These are phyloP conservation scores for Trididemnum clinides DNA, from an alignment of 23 tunicate genomes.

Conservation along the genomic window DNA sequence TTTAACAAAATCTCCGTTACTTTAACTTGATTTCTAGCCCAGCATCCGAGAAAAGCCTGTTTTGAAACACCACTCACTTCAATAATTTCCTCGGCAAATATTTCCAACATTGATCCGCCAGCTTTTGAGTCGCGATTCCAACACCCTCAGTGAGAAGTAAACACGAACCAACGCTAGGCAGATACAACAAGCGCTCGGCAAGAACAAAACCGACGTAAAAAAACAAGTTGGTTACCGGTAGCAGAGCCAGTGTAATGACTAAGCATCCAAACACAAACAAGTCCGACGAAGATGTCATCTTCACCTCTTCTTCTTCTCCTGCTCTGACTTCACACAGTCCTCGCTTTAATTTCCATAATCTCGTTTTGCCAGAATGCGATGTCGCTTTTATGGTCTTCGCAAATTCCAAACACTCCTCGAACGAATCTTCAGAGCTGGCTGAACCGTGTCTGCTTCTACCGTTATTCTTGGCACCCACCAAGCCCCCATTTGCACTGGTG, in stretches of 20 bases:
- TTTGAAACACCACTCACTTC: no score
- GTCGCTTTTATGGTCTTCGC: not conserved
- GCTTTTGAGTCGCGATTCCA: not conserved
- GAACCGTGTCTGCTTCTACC: not conserved
- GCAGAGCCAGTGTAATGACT: conserved; percentile 49
- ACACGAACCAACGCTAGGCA: conserved; percentile 80
- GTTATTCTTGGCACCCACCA: not conserved
- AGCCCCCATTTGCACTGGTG: not conserved
- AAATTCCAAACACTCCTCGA: not conserved
- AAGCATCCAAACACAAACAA: conserved; percentile 10
- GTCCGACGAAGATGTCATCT: not conserved
- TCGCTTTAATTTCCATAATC: not conserved
- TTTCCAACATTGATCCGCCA: no score
- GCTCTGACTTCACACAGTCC: not conserved
- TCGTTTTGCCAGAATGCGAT: not conserved
- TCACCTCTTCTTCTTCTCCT: no score
- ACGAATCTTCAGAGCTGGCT: not conserved
- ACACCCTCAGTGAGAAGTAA: conserved; percentile 23
- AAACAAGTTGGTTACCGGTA: conserved; percentile 80
- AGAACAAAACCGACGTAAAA: conserved; percentile 91
- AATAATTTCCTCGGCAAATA: no score
- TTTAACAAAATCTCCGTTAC: no score
- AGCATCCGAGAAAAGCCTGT: no score
- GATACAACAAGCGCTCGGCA: conserved; percentile 81
- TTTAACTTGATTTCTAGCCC: no score